Evolutionary conservation across 2,113 vertebrate species (phyloP), one percentile per base, ranked within the genome.

Genomic region (Talpa occidentalis): DNA sequence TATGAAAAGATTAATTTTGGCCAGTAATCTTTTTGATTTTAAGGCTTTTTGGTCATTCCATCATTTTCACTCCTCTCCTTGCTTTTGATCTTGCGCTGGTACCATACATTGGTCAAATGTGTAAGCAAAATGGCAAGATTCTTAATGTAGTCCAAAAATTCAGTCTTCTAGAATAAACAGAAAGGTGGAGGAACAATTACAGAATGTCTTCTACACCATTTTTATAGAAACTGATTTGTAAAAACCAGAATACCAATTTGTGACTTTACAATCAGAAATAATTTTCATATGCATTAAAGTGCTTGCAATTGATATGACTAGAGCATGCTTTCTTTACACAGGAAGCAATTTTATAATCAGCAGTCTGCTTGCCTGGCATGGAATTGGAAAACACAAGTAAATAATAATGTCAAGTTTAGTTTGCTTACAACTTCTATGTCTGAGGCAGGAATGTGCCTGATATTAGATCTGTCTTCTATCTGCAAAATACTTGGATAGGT

Each of bases 321-420:
- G 73, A 7, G 24, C 21, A 91, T 81, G 28, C 14, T 92, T 32
- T 92, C 17, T 88, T 21, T 81, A 32, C 21, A 67, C 21, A 66
- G 62, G n/a, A 85, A 52, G 40, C 52, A 93, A 88, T 92, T 84
- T 66, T 93, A 91, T 91, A 85, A 90, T 83, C 26, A 90, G n/a
- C 67, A 85, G 15, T 59, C 28, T 60, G 30, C 52, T 97, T 93
- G 16, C 30, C 73, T 83, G 47, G 22, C 60, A 93, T 70, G 40
- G 84, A 91, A 84, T 76, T 1, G 52, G 64, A 90, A 93, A 91
- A 88, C 24, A 62, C 26, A 69, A 32, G 16, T 94, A 87, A 85
- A 88, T 93, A 67, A 77, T 37, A 77, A 56, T 21, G 74, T 70
- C 66, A 79, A 22, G 26, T 85, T 77, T 83, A 66, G 30, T 91